Evolutionary conservation across 2,113 vertebrate genomes (phyloP).

Genomic region (Holacanthus passer): DNA sequence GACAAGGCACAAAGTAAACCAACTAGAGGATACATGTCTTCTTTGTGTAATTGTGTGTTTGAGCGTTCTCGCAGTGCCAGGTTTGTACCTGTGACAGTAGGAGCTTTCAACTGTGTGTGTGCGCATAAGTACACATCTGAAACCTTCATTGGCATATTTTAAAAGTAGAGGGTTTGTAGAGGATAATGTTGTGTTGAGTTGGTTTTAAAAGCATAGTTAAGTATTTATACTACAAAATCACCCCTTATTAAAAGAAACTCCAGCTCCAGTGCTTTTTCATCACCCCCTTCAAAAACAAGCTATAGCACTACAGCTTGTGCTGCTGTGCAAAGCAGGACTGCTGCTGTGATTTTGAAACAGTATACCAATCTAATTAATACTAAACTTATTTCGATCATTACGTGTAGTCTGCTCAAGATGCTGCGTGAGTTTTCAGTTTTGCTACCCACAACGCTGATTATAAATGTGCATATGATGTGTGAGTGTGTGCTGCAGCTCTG

Average conservation of each 20-base stretch:
- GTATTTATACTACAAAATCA: neutral
- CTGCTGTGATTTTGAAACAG: conserved; percentile 1
- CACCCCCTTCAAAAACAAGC: neutral
- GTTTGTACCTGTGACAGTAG: neutral
- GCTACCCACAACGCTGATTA: conserved; percentile 7
- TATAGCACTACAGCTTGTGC: neutral
- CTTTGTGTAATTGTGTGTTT: neutral
- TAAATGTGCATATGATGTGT: conserved; percentile 22
- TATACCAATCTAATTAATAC: neutral
- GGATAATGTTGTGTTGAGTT: neutral
- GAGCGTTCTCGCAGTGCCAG: neutral
- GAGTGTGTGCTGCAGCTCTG: neutral
- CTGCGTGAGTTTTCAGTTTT: neutral
- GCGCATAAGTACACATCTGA: neutral
- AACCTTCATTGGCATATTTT: neutral
- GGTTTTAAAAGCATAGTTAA: neutral
- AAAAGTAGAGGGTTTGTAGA: neutral
- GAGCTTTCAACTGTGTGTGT: neutral
- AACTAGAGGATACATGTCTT: conserved; percentile 1
- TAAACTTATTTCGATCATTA: neutral
- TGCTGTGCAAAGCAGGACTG: neutral
- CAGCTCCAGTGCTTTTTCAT: too few relatives aligned
- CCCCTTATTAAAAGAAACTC: neutral
- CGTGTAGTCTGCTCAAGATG: neutral
- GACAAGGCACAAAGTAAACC: conserved; percentile 24